phyloP scores from a whole-genome alignment of 2,888 invertebrate species.

The Netelia virgata region DNA sequence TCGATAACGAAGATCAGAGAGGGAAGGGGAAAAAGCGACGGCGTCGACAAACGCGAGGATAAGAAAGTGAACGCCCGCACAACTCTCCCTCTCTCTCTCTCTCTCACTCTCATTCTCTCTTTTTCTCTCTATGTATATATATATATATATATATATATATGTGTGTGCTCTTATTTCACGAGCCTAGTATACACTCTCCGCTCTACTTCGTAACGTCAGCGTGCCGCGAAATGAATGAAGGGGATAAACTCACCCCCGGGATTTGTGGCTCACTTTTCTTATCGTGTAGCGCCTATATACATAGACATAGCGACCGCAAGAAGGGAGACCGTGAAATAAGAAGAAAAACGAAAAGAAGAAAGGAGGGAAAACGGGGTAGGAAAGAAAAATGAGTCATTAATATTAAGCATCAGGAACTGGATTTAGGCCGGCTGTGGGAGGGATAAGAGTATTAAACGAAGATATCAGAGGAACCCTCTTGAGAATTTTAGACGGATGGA shows the following conservation, averaged over 20 bases:
- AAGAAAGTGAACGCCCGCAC: conserved; percentile 28
- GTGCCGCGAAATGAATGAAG: conserved; percentile 76
- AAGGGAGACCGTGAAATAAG: conserved; percentile 1
- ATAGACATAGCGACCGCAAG: not conserved
- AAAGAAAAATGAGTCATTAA: conserved; percentile 66
- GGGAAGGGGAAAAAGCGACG: conserved; percentile 15
- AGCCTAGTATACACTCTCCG: conserved; percentile 25
- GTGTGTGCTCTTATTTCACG: not conserved
- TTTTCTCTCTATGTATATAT: conserved; percentile 1
- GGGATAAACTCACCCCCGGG: conserved; percentile 73
- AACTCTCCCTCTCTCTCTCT: not conserved
- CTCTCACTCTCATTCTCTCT: conserved; percentile 34
- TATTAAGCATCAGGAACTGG: conserved; percentile 64
- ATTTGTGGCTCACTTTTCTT: conserved; percentile 65
- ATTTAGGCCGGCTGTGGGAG: conserved; percentile 25
- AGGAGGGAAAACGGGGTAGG: conserved; percentile 9
- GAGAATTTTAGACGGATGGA: not conserved
- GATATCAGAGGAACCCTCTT: conserved; percentile 59
- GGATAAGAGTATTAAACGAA: conserved; percentile 62
- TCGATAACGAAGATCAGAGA: conserved; percentile 17
- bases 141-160: conserved; percentile 7
- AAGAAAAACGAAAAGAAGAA: conserved; percentile 24
- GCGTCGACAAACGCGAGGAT: conserved; percentile 34
- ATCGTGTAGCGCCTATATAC: conserved; percentile 39
- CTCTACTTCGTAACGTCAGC: conserved; percentile 65